Evolutionary conservation across 1,140 invertebrate genomes (phyloP), one percentile per base, ranked within the genome.

Genomic region (Lineus longissimus): DNA sequence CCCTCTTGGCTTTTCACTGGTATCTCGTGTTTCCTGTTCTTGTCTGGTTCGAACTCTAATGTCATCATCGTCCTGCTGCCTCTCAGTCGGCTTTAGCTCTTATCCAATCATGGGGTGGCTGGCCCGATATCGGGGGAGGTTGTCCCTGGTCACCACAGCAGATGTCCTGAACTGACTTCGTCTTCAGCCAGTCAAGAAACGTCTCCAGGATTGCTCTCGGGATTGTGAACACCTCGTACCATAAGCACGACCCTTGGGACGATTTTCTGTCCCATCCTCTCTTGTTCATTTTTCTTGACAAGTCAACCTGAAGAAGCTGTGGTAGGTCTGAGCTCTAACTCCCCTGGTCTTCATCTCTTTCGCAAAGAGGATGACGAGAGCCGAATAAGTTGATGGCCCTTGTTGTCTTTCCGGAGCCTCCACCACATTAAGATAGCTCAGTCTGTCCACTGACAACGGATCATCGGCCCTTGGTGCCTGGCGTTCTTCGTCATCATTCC

Each of bases 261-360:
- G 31, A 25, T 33, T n/a, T 59, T 63, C 56, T 66, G 60, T 17
- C 56, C 54, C 61, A 63, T 63, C n/a, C 40, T 57, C 6, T 63
- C 40, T 29, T n/a, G 61, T 58, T 27, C 41, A 66, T 30, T 63
- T 61, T 1, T 7, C 40, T 36, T 65, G 58, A 27, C 45, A 47
- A 40, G 19, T 57, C 60, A 45, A 62, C n/a, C 59, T 25, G 47
- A 65, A 62, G 59, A 65, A 65, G 54, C 64, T 62, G 41, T 66
- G 64, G 41, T 63, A 63, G 9, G 25, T 59, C 2, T 63, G 41
- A 23, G 61, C 33, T 25, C 59, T 29, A 29, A 41, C 54, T 13
- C 54, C 2, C n/a, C 54, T 31, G 6, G 15, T 19, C 15, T 43
- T 59, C 40, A 55, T 59, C 40, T 59, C 64, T 23, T 56, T 55